Conservation (phyloP, 2,888 invertebrate species). For the Eustalomyia histrio region DNA sequence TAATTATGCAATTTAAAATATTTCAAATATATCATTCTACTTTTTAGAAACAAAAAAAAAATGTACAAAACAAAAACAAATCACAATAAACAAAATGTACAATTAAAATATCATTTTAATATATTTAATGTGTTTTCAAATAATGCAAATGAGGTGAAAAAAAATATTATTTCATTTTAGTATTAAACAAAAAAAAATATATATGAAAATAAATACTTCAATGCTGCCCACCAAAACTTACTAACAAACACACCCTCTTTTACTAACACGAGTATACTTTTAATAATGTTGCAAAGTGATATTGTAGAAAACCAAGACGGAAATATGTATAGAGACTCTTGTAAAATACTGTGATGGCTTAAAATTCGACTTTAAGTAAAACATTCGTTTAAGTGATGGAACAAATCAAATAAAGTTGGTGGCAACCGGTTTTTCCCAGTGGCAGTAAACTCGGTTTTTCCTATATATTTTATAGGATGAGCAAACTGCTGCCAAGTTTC, state of each 20-base stretch:
- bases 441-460: too few species aligned
- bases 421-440: too few species aligned
- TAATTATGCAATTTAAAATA: conserved; percentile 25
- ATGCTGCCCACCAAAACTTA: conserved; percentile 12
- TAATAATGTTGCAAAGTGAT: background rate
- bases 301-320: background rate
- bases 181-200: conserved; percentile 11
- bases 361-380: too few species aligned
- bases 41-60: too few species aligned
- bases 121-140: conserved; percentile 24
- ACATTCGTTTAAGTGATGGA: too few species aligned
- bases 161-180: conserved; percentile 22
- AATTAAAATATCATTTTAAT: conserved; percentile 62
- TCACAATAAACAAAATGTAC: conserved; percentile 32
- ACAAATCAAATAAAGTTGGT: too few species aligned
- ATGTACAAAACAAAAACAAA: background rate
- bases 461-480: too few species aligned
- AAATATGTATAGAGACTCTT: background rate
- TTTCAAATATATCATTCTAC: conserved; percentile 22
- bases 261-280: background rate
- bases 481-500: too few species aligned
- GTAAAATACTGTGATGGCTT: too few species aligned
- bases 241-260: background rate
- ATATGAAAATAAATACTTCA: background rate
- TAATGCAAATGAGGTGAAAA: conserved; percentile 37